Conservation (phyloP, 1,140 invertebrate species). For the Ectropis grisescens region DNA sequence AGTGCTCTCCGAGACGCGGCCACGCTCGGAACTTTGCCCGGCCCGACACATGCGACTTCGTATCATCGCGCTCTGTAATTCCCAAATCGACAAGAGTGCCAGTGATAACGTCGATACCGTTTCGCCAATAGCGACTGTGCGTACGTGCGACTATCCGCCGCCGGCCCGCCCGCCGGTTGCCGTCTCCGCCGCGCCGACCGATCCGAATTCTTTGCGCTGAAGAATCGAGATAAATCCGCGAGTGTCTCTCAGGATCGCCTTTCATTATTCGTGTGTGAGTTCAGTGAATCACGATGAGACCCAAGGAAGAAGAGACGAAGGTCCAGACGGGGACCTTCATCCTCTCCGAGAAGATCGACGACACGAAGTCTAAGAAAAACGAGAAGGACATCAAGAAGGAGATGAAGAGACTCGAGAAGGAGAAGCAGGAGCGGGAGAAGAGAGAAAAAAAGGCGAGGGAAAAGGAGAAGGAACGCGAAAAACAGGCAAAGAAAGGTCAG, state of each 20-base stretch:
- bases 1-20: slow-evolving; percentile 27
- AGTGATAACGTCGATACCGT: slow-evolving; percentile 46
- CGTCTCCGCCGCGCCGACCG: slow-evolving; percentile 31
- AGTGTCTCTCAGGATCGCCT: slow-evolving; percentile 43
- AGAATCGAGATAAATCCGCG: slow-evolving; percentile 28
- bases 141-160: slow-evolving; percentile 28
- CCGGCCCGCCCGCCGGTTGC: too few species aligned
- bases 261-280: slow-evolving; percentile 38
- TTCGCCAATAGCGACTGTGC: slow-evolving; percentile 38
- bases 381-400: slow-evolving; percentile 70
- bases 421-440: slow-evolving; percentile 64
- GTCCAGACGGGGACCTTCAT: slow-evolving; percentile 65
- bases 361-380: slow-evolving; percentile 61
- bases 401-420: slow-evolving; percentile 63
- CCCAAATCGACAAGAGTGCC: slow-evolving; percentile 35
- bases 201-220: slow-evolving; percentile 34
- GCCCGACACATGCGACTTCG: slow-evolving; percentile 8
- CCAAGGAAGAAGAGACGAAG: slow-evolving; percentile 61
- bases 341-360: slow-evolving; percentile 66
- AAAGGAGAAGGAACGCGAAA: slow-evolving; percentile 65
- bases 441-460: slow-evolving; percentile 66
- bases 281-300: slow-evolving; percentile 48
- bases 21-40: slow-evolving; percentile 22
- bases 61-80: slow-evolving; percentile 22
- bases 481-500: slow-evolving; percentile 68